These are phyloP conservation scores for Lateolabrax maculatus DNA, from an alignment of 2,797 vertebrate genomes.

Conservation along the genomic window DNA sequence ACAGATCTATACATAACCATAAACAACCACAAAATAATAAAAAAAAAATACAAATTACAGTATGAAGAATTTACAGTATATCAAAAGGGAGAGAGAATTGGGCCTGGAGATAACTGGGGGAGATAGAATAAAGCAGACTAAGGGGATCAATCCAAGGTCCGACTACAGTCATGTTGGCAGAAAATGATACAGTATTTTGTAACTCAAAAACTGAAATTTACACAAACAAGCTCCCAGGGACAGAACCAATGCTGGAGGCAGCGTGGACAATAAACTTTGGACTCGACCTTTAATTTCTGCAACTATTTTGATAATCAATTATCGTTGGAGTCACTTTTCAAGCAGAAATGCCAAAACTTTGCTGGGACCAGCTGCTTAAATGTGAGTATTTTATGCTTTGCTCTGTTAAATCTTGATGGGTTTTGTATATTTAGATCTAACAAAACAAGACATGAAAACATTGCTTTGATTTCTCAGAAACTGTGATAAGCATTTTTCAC, in stretches of 20 bases:
- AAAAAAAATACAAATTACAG: conserved; percentile 1
- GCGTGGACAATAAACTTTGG: not conserved
- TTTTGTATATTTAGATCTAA: not conserved
- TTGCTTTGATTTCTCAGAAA: not conserved
- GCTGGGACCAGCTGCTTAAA: not conserved
- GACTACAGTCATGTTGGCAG: not conserved
- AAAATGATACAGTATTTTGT: not conserved
- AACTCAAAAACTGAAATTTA: not conserved
- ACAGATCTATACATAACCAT: not conserved
- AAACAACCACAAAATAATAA: not conserved
- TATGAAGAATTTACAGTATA: not conserved
- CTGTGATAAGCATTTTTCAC: not conserved
- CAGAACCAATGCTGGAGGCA: not conserved
- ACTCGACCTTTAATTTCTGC: not conserved
- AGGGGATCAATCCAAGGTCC: not conserved
- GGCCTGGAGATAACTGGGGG: not conserved
- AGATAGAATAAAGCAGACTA: not conserved
- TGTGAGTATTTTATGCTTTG: not conserved
- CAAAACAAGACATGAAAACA: not conserved
- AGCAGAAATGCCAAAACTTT: not conserved
- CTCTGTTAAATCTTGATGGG: not conserved
- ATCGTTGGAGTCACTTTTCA: not conserved
- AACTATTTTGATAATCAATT: not conserved
- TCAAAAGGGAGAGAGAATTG: not conserved
- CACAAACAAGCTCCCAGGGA: not conserved